Percentiles rank a stretch among this genome's conserved stretches.
These are phyloP conservation scores for Tetramorium alpestre DNA, from an alignment of 1,140 invertebrate genomes.

Conservation along the genomic window DNA sequence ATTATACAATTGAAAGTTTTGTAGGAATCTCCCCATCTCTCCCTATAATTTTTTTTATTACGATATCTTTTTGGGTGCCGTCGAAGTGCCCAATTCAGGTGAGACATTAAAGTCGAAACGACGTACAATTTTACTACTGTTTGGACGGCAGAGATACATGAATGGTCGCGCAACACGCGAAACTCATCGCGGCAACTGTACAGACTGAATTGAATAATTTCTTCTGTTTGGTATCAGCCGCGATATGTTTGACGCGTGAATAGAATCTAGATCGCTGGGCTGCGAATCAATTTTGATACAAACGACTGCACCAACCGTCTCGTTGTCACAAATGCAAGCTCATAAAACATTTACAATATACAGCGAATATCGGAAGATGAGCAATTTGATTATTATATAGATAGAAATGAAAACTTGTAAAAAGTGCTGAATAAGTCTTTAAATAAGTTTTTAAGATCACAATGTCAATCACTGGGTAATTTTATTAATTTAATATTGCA, in stretches of 20 bases:
- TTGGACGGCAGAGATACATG: background rate
- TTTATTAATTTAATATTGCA: background rate
- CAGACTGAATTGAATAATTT: slow-evolving; percentile 72
- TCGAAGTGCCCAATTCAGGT: background rate
- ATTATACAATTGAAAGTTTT: background rate
- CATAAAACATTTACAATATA: background rate
- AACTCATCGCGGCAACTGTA: background rate
- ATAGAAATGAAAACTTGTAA: background rate
- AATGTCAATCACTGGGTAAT: background rate
- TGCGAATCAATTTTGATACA: slow-evolving; percentile 66
- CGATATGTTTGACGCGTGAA: slow-evolving; percentile 68
- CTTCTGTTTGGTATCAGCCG: slow-evolving; percentile 61
- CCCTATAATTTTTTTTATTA: background rate
- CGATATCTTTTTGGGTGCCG: background rate
- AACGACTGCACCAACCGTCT: slow-evolving; percentile 30
- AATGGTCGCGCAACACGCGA: background rate
- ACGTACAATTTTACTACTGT: background rate
- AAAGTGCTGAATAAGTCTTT: background rate
- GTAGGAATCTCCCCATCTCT: background rate
- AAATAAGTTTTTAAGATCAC: background rate
- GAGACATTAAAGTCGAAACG: background rate
- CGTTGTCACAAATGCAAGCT: slow-evolving; percentile 48
- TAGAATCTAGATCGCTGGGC: slow-evolving; percentile 58
- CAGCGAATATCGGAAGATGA: background rate
- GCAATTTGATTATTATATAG: background rate